Base-by-base conservation (phyloP, 2,888 invertebrate species). In the Leptopilina drosophilae region DNA sequence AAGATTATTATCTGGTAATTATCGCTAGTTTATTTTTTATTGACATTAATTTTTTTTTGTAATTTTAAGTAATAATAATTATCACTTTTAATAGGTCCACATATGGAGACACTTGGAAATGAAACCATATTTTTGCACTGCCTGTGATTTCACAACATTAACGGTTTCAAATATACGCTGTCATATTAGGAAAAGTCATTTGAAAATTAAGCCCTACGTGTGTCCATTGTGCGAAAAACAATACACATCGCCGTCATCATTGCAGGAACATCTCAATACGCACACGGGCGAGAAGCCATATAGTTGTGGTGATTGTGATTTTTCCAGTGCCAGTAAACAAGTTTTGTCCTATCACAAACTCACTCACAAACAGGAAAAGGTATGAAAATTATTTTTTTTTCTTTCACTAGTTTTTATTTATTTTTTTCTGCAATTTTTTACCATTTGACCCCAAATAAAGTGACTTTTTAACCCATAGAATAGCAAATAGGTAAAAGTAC, bases 61-160 rank as follows among this genome's bases (percentile, higher is more conserved):
- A 42, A 11, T 49, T 49, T 49, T 49, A 12, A 49, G 1, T 46
- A 46, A 11, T 42, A 49, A 49, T 46, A 78, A 64, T 26, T 56
- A 49, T 33, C 33, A 62, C 75, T 7, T 75, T 77, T 11, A 26
- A 33, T 81, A 89, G 86, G 89, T 90, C 3, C 90, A 90, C 65
- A 83, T 90, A 14, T 89, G 89, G 90, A 84, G 87, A 11, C 90
- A 90, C 76, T 81, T 90, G 5, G 85, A 88, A 2, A 90, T 90
- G 87, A 89, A 87, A 78, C 90, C 90, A 0, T 90, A 87, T 78
- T 83, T 87, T 15, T 90, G 90, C 77, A 87, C 80, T 67, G 84
- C 81, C 0, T 90, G 90, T 66, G 84, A 87, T 9, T 90, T 89
- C 64, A 77, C 88, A 3, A 90, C 90, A 0, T 87, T 90, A 1